phyloP scores from a whole-genome alignment of 1,140 invertebrate species.

The Pseudachorutes palmiensis region DNA sequence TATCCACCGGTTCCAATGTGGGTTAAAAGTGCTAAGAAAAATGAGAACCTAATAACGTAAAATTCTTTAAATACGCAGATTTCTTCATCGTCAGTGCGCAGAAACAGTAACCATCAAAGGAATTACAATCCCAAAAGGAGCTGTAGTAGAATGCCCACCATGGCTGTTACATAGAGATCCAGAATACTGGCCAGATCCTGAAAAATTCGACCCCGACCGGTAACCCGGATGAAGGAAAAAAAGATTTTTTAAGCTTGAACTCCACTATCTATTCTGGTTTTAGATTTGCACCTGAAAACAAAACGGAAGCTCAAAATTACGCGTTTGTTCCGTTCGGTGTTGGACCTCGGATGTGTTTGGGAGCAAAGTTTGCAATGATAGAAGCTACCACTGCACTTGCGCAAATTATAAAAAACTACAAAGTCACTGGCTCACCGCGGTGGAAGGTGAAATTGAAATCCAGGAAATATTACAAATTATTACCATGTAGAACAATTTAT shows the following conservation, averaged over 20 bases:
- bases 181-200: slow-evolving; percentile 44
- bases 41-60: background rate
- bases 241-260: background rate
- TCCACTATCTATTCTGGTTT: background rate
- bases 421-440: slow-evolving; percentile 20
- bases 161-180: slow-evolving; percentile 43
- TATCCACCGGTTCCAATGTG: slow-evolving; percentile 38
- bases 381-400: slow-evolving; percentile 31
- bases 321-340: slow-evolving; percentile 35
- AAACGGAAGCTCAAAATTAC: slow-evolving; percentile 34
- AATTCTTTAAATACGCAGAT: slow-evolving; percentile 15
- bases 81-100: slow-evolving; percentile 38
- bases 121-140: slow-evolving; percentile 42
- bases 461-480: too few relatives aligned
- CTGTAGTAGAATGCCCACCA: slow-evolving; percentile 39
- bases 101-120: slow-evolving; percentile 39
- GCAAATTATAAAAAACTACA: slow-evolving; percentile 25
- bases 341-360: slow-evolving; percentile 36
- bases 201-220: slow-evolving; percentile 44
- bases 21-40: slow-evolving; percentile 9
- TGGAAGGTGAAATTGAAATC: slow-evolving; percentile 23
- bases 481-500: too few relatives aligned
- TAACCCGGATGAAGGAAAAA: background rate
- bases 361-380: slow-evolving; percentile 35
- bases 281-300: slow-evolving; percentile 36